Evolutionary conservation across 2,888 invertebrate genomes (phyloP), one percentile per base, ranked within the genome.

Genomic region (Sussaba pulchella): DNA sequence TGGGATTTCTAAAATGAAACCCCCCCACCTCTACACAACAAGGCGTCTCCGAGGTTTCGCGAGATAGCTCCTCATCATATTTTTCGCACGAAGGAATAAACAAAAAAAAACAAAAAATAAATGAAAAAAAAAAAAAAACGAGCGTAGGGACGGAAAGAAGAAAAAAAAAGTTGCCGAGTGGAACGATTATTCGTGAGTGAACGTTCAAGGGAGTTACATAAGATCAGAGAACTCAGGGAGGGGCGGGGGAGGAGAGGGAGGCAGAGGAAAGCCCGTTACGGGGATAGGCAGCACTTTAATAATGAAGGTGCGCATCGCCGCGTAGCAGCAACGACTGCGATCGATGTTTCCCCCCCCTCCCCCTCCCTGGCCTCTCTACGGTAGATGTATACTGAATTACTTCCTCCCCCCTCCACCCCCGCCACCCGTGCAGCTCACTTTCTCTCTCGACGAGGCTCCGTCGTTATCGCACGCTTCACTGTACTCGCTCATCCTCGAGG

Each of bases 261-360:
- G n/a, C n/a, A n/a, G n/a, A n/a, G n/a, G 74, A 74, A 77, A 70
- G 74, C 71, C 69, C 63, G 82, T 83, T 75, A 72, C 63, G 69
- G 67, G 66, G 64, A 80, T 64, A 77, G 66, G 61, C 73, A 70
- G 86, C 85, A 86, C 88, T 89, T 91, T 88, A 91, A 91, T 91
- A 91, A 90, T 89, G 88, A 88, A 90, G 87, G 88, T 88, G 89
- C 88, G 89, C 89, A 88, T 86, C 78, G 83, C 69, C 85, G 85
- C 87, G 86, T 86, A 86, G 85, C 87, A 85, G 84, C 88, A 87
- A 86, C 88, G 85, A 85, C 86, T 54, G 84, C 90, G 89, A 91
- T 91, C 90, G 89, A 90, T 91, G 89, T 86, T 85, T n/a, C 84
- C 85, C 87, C 78, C 79, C 83, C 47, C 63, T 36, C 24, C 83